Evolutionary conservation across 2,113 vertebrate species (phyloP), one percentile per base, ranked within the genome.

Genomic region (Megaleporinus macrocephalus): DNA sequence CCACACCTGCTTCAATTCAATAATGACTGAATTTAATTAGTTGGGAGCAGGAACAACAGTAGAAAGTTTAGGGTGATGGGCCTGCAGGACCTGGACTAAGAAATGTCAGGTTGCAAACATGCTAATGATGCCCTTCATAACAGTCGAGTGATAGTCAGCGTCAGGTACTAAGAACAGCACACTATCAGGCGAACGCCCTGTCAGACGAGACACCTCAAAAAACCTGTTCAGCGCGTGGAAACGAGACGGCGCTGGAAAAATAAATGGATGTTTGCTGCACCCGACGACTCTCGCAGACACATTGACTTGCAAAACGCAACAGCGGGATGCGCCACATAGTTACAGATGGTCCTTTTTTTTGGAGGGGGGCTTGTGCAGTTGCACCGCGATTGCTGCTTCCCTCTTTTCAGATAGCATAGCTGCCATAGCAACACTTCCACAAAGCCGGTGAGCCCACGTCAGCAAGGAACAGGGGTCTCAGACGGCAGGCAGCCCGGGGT

Each of bases 401-500:
- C 16, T 11, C 26, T 27, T 66, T 66, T 27, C 16, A 27, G 71
- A 14, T 9, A n/a, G 12, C 14, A 29, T n/a, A n/a, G n/a, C 49
- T 53, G 24, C 5, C 41, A 55, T 47, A 55, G 27, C 24, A 65
- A 29, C 44, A 73, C 70, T 55, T 73, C 61, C 22, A 36, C 33
- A 13, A 75, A 55, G 24, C 29, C 33, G 3, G 4, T 16, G 36
- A 51, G 59, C 61, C 5, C 29, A 13, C 6, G 4, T 36, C 79
- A 81, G 22, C 26, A 41, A 24, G 9, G 44, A 36, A n/a, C n/a
- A n/a, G n/a, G n/a, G n/a, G 1, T 57, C n/a, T 68, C 30, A 5
- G 16, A 36, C 30, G 66, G 18, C n/a, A 49, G n/a, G 30, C n/a
- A 68, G 44, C 69, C 71, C 33, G 59, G 53, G 73, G 71, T 85